Conservation (phyloP, 2,797 vertebrate genomes). For the Percopsis omiscomaycus region DNA sequence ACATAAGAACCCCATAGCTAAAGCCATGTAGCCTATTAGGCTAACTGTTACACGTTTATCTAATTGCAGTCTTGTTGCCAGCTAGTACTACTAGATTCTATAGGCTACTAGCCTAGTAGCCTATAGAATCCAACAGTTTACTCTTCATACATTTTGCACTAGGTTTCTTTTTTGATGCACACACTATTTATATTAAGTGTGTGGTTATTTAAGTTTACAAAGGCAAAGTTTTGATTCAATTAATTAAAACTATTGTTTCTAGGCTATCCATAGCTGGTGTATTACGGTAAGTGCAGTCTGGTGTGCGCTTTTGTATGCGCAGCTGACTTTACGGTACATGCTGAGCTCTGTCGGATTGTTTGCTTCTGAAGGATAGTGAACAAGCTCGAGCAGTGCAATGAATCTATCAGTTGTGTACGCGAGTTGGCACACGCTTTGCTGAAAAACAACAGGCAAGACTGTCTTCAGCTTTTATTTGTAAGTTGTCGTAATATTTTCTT, state of each 20-base stretch:
- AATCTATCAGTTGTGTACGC: constrained; percentile 10
- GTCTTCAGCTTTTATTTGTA: constrained; percentile 31
- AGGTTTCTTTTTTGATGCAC: too few species aligned
- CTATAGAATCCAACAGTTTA: too few species aligned
- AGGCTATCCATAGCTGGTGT: neutral
- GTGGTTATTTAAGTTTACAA: too few species aligned
- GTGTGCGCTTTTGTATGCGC: constrained; percentile 10
- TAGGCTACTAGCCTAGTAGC: too few species aligned
- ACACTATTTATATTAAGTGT: too few species aligned
- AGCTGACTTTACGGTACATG: constrained; percentile 58
- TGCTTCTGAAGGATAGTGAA: constrained; percentile 43
- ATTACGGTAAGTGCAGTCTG: constrained; percentile 53
- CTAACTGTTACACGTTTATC: constrained; percentile 13
- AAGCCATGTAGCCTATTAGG: constrained; percentile 18
- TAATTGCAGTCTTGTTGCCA: constrained; percentile 28
- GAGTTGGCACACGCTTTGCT: constrained; percentile 2
- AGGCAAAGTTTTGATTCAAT: neutral
- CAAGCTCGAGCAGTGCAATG: constrained; percentile 35
- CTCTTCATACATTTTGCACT: too few species aligned
- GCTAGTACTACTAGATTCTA: too few species aligned
- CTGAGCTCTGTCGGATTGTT: constrained; percentile 36
- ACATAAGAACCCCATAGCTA: constrained; percentile 44
- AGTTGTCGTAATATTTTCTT: constrained; percentile 17
- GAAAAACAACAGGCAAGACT: constrained; percentile 26
- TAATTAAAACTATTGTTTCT: neutral